Evolutionary conservation across 1,140 invertebrate species (phyloP).

Genomic region (Phthorimaea operculella): DNA sequence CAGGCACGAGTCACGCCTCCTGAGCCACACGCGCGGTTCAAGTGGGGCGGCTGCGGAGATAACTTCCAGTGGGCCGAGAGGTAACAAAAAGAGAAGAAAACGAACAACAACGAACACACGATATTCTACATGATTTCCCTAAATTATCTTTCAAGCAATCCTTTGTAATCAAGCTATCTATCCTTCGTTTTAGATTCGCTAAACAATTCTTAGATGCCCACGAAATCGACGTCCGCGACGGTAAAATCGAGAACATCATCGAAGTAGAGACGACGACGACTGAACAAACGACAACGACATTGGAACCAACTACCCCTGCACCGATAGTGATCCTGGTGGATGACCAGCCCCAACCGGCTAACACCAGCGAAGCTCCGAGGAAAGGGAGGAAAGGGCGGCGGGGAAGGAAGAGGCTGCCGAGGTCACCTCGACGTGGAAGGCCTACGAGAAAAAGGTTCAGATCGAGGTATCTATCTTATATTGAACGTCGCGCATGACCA

Average conservation of each 20-base stretch:
- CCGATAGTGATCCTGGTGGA: slow-evolving; percentile 59
- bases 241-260: slow-evolving; percentile 72
- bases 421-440: slow-evolving; percentile 49
- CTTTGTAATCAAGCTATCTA: too few species aligned
- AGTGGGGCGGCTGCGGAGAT: slow-evolving; percentile 94
- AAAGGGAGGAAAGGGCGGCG: slow-evolving; percentile 46
- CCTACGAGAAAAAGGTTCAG: slow-evolving; percentile 62
- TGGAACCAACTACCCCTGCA: slow-evolving; percentile 34
- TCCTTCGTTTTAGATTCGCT: slow-evolving; percentile 71
- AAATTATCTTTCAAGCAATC: too few species aligned
- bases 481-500: too few species aligned
- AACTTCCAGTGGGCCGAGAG: slow-evolving; percentile 78
- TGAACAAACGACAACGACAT: slow-evolving; percentile 24
- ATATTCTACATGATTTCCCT: too few species aligned
- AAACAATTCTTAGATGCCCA: slow-evolving; percentile 85
- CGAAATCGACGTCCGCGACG: slow-evolving; percentile 81
- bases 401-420: slow-evolving; percentile 45
- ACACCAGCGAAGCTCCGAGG: slow-evolving; percentile 53
- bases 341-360: slow-evolving; percentile 49
- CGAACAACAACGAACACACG: not conserved
- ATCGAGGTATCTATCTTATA: slow-evolving; percentile 32
- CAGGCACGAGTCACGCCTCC: slow-evolving; percentile 38
- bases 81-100: slow-evolving; percentile 14
- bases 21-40: slow-evolving; percentile 60
- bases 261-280: slow-evolving; percentile 44